Evolutionary conservation across 1,140 invertebrate species (phyloP), one percentile per base, ranked within the genome.

Genomic region (Nephotettix cincticeps): DNA sequence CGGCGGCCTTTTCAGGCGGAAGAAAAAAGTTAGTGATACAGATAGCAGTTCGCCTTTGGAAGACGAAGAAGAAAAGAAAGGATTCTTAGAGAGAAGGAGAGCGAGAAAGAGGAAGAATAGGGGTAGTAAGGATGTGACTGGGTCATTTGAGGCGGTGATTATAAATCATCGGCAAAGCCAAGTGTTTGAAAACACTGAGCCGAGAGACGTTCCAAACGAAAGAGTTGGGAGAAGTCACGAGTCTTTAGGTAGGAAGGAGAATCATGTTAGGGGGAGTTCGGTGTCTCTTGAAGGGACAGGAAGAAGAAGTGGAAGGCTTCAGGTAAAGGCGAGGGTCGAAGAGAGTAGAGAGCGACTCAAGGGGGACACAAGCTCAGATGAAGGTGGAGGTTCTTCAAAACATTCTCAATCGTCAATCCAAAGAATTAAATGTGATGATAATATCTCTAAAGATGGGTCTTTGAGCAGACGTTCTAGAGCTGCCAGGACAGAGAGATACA

Each of bases 401-500:
- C 58, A 67, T 43, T 71, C 71, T 25, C 25, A 61, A 19, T 75
- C 75, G 36, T 70, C 75, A 3, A 86, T 87, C 73, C 80, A 85
- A 30, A 83, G 84, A 75, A 88, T 89, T 75, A 82, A 86, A 75
- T 90, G 87, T 78, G 89, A 90, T 68, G 89, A 90, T 74, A 89
- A 85, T 68, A 81, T 87, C 56, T 82, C 82, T 66, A 83, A 84
- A 74, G 86, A 85, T 47, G 86, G 84, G 28, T 86, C 84, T 2
- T 78, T 83, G 40, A 86, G 79, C 70, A 80, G 83, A 19, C 81
- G 81, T 68, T 85, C 86, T 27, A 83, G 91, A 66, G 86, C 87
- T 21, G 90, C 91, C 0, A 83, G 92, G 74, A 93, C 91, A 58
- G 92, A 93, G 79, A 84, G 92, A 30, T 92, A 93, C 75, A 86